A percentile compares a stretch with the other conserved stretches of the same genome.
phyloP scores from a whole-genome alignment of 2,888 invertebrate species.

The Hydriomena furcata region DNA sequence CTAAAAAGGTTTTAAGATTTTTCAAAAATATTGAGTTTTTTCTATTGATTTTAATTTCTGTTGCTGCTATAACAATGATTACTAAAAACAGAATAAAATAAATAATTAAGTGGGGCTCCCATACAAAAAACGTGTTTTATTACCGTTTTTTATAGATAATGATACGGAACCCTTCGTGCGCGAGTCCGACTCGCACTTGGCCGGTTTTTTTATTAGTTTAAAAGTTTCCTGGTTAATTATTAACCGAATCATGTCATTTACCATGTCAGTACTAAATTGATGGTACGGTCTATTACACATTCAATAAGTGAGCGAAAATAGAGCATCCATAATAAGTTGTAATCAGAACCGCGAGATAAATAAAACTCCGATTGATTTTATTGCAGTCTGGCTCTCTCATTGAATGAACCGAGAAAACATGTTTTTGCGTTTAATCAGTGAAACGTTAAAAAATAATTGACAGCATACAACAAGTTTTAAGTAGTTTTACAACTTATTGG shows the following conservation, averaged over 20 bases:
- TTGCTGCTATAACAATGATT: no score
- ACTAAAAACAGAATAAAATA: no score
- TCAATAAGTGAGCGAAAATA: constrained; percentile 10
- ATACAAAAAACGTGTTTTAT: no score
- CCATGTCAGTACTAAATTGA: neutral
- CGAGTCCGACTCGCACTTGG: no score
- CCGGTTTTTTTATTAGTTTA: no score
- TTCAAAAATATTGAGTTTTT: no score
- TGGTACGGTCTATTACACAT: neutral
- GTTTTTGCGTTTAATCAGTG: constrained; percentile 8
- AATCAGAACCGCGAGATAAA: constrained; percentile 5
- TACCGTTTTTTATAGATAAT: no score
- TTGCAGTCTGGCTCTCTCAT: neutral
- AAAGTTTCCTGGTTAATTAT: no score
- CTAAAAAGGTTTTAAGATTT: no score
- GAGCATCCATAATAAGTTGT: constrained; percentile 7
- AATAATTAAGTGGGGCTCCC: no score
- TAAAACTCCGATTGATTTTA: constrained; percentile 1
- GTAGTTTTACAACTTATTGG: neutral
- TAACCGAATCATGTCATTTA: neutral
- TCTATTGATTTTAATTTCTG: no score
- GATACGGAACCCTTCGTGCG: no score
- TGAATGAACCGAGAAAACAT: constrained; percentile 6
- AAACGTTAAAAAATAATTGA: constrained; percentile 8
- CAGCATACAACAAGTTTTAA: neutral